phyloP scores from a whole-genome alignment of 2,888 invertebrate genomes.

The Sminthurides aquaticus region DNA sequence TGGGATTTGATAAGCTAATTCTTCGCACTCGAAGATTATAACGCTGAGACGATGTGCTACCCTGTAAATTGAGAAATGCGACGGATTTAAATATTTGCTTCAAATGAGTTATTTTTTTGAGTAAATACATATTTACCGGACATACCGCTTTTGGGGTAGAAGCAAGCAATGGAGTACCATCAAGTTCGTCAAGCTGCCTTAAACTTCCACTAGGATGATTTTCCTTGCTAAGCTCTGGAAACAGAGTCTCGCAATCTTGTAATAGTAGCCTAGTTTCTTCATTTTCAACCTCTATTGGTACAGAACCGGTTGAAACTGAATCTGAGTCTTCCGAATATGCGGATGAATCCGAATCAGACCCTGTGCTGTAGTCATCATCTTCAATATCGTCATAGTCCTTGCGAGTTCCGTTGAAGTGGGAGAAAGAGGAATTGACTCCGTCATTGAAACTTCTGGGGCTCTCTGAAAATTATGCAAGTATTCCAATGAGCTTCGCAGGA shows the following conservation, averaged over 20 bases:
- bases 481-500: background rate
- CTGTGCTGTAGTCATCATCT: background rate
- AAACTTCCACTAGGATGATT: slow-evolving; percentile 15
- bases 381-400: background rate
- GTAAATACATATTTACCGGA: too few relatives aligned
- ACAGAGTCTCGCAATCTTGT: slow-evolving; percentile 1
- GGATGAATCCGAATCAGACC: slow-evolving; percentile 1
- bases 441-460: background rate
- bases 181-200: background rate
- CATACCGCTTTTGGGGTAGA: slow-evolving; percentile 20
- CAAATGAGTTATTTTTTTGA: too few relatives aligned
- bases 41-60: slow-evolving; percentile 1
- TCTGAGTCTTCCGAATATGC: slow-evolving; percentile 9
- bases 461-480: background rate
- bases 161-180: slow-evolving; percentile 9
- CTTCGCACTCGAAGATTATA: slow-evolving; percentile 30
- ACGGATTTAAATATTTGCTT: too few relatives aligned
- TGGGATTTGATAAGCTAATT: slow-evolving; percentile 15
- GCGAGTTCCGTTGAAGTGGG: background rate
- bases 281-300: slow-evolving; percentile 11
- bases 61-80: too few relatives aligned
- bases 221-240: slow-evolving; percentile 14
- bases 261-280: background rate
- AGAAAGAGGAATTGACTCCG: background rate
- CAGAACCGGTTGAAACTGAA: slow-evolving; percentile 7